Percentiles rank a stretch among this genome's conserved stretches.
These are phyloP conservation scores for Gonatopus flavifemur DNA, from an alignment of 1,140 invertebrate genomes.

Conservation along the genomic window DNA sequence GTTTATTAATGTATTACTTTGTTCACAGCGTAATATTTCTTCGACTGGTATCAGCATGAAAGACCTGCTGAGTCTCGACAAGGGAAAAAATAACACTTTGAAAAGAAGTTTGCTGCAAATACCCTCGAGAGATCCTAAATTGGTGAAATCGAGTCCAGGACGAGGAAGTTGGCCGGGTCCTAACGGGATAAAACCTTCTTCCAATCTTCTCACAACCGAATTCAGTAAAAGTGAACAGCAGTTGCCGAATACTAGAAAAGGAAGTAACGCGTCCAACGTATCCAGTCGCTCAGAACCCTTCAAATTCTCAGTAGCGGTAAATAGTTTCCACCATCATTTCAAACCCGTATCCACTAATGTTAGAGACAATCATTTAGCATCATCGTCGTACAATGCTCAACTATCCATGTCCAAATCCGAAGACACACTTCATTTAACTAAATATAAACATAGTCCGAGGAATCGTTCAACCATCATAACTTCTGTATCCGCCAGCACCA, in stretches of 20 bases:
- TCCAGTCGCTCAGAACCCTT: conserved; percentile 41
- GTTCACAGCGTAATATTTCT: conserved; percentile 21
- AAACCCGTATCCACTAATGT: conserved; percentile 49
- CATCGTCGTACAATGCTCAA: conserved; percentile 44
- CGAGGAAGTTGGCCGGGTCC: conserved; percentile 83
- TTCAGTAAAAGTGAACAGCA: conserved; percentile 85
- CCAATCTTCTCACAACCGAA: conserved; percentile 65
- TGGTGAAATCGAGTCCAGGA: conserved; percentile 73
- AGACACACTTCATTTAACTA: conserved; percentile 67
- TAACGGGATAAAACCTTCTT: conserved; percentile 61
- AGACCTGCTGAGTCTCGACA: conserved; percentile 50
- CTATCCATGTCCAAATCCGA: conserved; percentile 76
- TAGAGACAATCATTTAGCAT: conserved; percentile 42
- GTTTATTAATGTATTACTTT: not conserved
- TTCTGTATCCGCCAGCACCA: conserved; percentile 67
- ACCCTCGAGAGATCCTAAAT: conserved; percentile 71
- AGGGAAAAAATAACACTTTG: conserved; percentile 42
- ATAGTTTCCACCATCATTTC: conserved; percentile 20
- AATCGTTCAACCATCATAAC: conserved; percentile 60
- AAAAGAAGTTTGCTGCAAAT: conserved; percentile 66
- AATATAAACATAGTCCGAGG: conserved; percentile 62
- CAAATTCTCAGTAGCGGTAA: conserved; percentile 25
- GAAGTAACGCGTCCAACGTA: conserved; percentile 45
- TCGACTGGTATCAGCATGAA: conserved; percentile 51
- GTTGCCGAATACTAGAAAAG: conserved; percentile 52